These are phyloP conservation scores for Hirudinaria manillensis DNA, from an alignment of 2,888 invertebrate genomes.

Conservation along the genomic window DNA sequence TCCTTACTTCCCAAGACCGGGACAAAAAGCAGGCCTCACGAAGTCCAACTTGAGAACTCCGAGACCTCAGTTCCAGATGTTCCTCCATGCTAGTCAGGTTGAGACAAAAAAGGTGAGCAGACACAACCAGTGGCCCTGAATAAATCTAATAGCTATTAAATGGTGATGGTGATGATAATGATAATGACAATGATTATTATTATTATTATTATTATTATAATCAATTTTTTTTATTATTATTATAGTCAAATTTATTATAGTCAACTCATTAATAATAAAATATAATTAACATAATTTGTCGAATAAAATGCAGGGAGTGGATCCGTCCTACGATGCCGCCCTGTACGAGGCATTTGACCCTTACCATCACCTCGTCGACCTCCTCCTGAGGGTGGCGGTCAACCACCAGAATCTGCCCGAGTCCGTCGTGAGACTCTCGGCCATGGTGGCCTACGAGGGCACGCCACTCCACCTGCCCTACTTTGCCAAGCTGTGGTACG, in stretches of 20 bases:
- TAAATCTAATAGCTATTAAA: no score
- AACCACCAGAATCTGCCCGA: conserved; percentile 80
- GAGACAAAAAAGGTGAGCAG: conserved; percentile 64
- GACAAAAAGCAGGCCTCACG: conserved; percentile 59
- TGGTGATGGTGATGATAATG: no score
- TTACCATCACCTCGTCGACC: conserved; percentile 82
- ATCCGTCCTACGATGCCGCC: conserved; percentile 71
- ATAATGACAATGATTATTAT: no score
- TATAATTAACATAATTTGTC: not conserved
- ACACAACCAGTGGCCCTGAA: no score
- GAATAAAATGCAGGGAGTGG: conserved; percentile 61
- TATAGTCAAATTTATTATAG: not conserved
- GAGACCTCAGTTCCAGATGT: conserved; percentile 77
- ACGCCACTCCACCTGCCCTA: conserved; percentile 78
- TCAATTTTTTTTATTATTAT: no score
- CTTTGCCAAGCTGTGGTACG: conserved; percentile 79
- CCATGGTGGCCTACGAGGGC: conserved; percentile 84
- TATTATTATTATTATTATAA: no score
- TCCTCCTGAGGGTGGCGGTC: conserved; percentile 78
- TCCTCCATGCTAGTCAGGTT: conserved; percentile 70
- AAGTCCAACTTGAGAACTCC: conserved; percentile 63
- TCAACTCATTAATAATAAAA: not conserved
- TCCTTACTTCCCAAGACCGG: conserved; percentile 71
- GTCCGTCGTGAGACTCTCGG: conserved; percentile 71
- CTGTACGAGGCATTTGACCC: conserved; percentile 74